Base-by-base conservation (phyloP, 2,113 vertebrate species). In the Bufo gargarizans region DNA sequence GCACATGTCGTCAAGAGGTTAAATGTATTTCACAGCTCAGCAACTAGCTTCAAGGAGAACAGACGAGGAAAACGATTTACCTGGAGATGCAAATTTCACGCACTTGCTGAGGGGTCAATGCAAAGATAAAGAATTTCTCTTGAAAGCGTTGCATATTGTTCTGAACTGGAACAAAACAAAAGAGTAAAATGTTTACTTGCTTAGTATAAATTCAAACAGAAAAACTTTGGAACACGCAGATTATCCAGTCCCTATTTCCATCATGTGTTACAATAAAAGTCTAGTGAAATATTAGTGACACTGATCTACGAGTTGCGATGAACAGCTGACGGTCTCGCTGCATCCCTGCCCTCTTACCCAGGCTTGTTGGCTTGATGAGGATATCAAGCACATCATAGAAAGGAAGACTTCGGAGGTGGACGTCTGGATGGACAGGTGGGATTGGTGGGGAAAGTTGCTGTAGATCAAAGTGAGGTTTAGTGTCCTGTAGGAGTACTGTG, bases 21-120 rank as follows among this genome's bases (percentile, higher is more conserved):
- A 33, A 33, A 33, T 33, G 33, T 33, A 33, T 33, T 33, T 33
- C 1, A 33, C 33, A 33, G 33, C 33, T 33, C 33, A 33, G 33
- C 33, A 33, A 33, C 33, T 1, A 33, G 33, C 33, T 33, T 33
- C 33, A 33, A 33, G 33, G 33, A 33, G 33, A 33, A 33, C 33
- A 33, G 33, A 33, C 1, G 33, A 33, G 33, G 33, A 50, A 88
- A 6, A 22, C 90, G 93, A 33, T 1, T 92, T 96, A 99, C 98
- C 98, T 97, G 91, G 98, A 99, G 94, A 99, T 98, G 94, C 97
- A 99, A 88, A 99, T 97, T 93, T 99, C 98, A 94, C 98, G 95
- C 91, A 99, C 98, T 93, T 99, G 98, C 84, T 99, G 98, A 90
- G 98, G 98, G 22, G 98, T 99, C 95, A 99, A 91, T 82, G 98